A percentile compares a stretch with the other conserved stretches of the same genome.
Conservation (phyloP, 2,888 invertebrate genomes). For the Cyclophora punctaria region DNA sequence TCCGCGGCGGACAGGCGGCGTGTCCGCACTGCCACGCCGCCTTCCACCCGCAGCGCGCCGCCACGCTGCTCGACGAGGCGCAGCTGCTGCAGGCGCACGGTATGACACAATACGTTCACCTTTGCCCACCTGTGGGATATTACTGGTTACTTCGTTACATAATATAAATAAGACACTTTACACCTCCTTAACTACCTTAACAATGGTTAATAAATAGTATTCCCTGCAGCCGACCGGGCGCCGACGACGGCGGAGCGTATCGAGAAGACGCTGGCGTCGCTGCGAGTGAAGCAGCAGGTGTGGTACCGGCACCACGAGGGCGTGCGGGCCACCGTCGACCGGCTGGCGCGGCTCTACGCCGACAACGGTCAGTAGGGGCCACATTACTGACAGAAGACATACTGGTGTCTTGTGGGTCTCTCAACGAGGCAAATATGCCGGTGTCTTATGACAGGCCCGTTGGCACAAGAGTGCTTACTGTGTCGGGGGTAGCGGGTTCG, state of each 20-base stretch:
- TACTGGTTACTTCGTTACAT: too few species aligned
- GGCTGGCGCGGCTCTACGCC: slow-evolving; percentile 46
- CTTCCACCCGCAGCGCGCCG: slow-evolving; percentile 36
- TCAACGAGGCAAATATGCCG: too few species aligned
- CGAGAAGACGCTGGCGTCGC: slow-evolving; percentile 34
- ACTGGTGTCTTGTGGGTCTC: too few species aligned
- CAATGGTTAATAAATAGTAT: not conserved
- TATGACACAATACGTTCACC: slow-evolving; percentile 7
- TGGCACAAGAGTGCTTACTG: too few species aligned
- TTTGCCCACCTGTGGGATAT: too few species aligned
- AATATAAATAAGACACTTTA: too few species aligned
- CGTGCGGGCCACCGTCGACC: slow-evolving; percentile 43
- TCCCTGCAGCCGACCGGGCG: slow-evolving; percentile 35
- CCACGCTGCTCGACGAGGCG: slow-evolving; percentile 40
- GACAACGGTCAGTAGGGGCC: slow-evolving; percentile 35
- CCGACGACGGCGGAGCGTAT: slow-evolving; percentile 29
- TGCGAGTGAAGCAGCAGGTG: slow-evolving; percentile 48
- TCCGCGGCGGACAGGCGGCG: slow-evolving; percentile 27
- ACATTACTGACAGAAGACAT: too few species aligned
- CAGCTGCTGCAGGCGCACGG: slow-evolving; percentile 42
- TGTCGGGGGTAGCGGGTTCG: too few species aligned
- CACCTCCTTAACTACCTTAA: too few species aligned
- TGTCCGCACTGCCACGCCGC: slow-evolving; percentile 51
- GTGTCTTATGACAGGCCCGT: too few species aligned
- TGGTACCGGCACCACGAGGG: slow-evolving; percentile 51